phyloP scores from a whole-genome alignment of 2,797 vertebrate genomes.

The Malurus leucopterus region DNA sequence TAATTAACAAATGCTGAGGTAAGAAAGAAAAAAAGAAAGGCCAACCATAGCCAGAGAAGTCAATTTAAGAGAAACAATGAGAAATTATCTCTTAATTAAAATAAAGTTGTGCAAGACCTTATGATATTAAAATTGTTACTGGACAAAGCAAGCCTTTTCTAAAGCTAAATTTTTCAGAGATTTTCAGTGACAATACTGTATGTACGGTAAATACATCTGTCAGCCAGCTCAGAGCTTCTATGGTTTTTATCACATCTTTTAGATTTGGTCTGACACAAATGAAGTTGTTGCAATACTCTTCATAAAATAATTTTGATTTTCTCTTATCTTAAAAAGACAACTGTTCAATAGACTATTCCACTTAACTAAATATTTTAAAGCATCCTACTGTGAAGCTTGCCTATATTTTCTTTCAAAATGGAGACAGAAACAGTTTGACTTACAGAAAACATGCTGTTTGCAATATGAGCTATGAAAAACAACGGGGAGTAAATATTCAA shows the following conservation, averaged over 20 bases:
- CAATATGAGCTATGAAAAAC: constrained; percentile 40
- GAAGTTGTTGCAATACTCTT: neutral
- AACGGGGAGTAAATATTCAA: constrained; percentile 34
- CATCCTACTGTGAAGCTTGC: neutral
- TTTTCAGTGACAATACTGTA: neutral
- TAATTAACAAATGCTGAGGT: neutral
- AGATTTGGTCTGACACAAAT: neutral
- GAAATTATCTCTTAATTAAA: neutral
- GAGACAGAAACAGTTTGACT: constrained; percentile 17
- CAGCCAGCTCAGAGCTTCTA: neutral
- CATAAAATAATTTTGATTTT: neutral
- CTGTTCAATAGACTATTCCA: neutral
- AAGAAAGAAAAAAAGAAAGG: neutral
- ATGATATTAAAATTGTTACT: neutral
- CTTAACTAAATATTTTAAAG: constrained; percentile 26
- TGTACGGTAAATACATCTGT: neutral
- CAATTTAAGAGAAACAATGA: neutral
- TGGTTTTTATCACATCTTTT: neutral
- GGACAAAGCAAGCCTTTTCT: neutral
- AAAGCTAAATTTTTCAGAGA: neutral
- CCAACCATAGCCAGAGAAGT: neutral
- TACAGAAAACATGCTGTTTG: constrained; percentile 36
- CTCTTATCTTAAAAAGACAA: neutral
- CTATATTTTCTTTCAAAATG: constrained; percentile 34
- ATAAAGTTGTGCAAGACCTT: neutral